Base-by-base conservation (phyloP, 2,888 invertebrate species). In the Euclidia mi region DNA sequence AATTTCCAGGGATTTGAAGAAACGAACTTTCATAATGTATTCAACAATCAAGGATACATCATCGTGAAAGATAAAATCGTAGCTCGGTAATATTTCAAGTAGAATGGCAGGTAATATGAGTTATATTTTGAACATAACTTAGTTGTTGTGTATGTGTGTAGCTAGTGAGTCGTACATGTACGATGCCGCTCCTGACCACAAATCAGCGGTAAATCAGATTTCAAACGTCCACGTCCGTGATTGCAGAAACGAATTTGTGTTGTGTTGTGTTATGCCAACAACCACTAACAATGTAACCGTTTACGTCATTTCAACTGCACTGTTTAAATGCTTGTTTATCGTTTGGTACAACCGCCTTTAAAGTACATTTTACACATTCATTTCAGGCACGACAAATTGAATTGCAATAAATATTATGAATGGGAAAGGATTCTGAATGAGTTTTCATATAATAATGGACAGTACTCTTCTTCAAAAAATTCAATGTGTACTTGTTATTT, bases 161-260 rank as follows among this genome's bases (percentile, higher is more conserved):
- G 43, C 35, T 52, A 58, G 55, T 56, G 40, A 61, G 42, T 51
- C 44, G 57, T 65, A 62, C 64, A 65, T 59, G 57, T 50, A 52
- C 51, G 63, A 41, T 48, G 69, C 74, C 67, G 74, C 76, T 81
- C 78, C 82, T 78, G 81, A 81, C 92, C 92, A 88, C 92, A 92
- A 92, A 92, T 92, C 91, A 92, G 89, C 79, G 89, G 89, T 88
- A 90, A 92, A 92, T 93, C 92, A 89, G 88, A 92, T 92, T 91
- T 86, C 82, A 87, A 87, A 81, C 85, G 87, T 82, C 82, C 85
- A 83, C 85, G 81, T 77, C 77, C 87, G 87, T 91, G 91, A 92
- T 92, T 92, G 91, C 89, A 82, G 89, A 84, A 89, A 85, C 85
- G 82, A 87, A 86, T 86, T 86, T 86, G 84, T 80, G 84, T 82